Percentiles rank a stretch among this genome's conserved stretches.
Conservation (phyloP, 2,113 vertebrate species). For the Hiodon tergisus region DNA sequence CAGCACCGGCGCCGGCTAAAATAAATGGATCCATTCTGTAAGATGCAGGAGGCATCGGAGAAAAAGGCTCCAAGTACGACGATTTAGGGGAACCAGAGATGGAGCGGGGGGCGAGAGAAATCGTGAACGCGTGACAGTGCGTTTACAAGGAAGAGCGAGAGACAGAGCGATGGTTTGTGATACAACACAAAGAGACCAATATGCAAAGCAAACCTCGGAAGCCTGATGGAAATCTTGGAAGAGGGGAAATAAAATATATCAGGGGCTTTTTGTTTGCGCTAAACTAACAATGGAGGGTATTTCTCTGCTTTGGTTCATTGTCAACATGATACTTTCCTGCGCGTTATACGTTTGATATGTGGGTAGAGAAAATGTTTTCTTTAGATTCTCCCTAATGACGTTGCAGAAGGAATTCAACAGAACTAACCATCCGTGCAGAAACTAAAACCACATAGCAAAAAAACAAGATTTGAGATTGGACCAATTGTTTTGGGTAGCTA, state of each 20-base stretch:
- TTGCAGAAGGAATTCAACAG: too few species aligned
- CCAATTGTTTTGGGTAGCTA: too few species aligned
- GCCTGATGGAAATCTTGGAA: not conserved
- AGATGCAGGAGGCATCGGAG: too few species aligned
- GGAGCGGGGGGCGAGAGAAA: not conserved
- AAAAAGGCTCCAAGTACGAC: too few species aligned
- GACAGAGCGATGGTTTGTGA: not conserved
- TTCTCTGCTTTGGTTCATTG: not conserved
- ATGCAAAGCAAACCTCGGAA: slow-evolving; percentile 3
- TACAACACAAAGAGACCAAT: not conserved
- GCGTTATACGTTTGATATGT: not conserved
- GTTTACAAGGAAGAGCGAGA: not conserved
- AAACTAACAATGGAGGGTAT: not conserved
- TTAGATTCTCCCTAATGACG: not conserved
- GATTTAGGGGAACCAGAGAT: slow-evolving; percentile 14
- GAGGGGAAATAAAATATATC: not conserved
- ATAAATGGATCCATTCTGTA: too few species aligned
- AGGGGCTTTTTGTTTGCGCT: not conserved
- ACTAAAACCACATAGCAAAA: too few species aligned
- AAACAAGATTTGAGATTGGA: too few species aligned
- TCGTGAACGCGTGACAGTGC: not conserved
- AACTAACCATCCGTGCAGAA: too few species aligned
- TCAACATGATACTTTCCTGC: not conserved
- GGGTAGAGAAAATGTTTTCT: not conserved
- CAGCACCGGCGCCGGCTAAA: too few species aligned